These are phyloP conservation scores for Hypomecis atomaria DNA, from an alignment of 2,888 invertebrate species.

Conservation along the genomic window DNA sequence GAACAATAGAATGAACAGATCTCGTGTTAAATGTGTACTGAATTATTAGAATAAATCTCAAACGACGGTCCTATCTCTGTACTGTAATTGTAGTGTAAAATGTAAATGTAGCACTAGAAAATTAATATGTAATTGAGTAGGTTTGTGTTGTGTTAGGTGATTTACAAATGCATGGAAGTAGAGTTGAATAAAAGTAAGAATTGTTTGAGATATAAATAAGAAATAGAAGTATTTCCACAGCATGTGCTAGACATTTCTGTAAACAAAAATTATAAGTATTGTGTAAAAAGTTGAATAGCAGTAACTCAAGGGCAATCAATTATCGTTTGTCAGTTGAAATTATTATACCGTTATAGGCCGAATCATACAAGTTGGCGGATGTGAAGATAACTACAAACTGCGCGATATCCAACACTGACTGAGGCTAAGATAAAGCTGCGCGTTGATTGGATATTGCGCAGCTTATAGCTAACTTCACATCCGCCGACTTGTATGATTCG, in stretches of 20 bases:
- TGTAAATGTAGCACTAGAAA: conserved; percentile 66
- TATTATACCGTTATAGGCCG: neutral
- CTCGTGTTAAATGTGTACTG: conserved; percentile 41
- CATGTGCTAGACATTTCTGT: conserved; percentile 46
- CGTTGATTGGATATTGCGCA: too few relatives aligned
- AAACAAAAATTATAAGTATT: neutral
- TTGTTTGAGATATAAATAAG: conserved; percentile 20
- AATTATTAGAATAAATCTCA: conserved; percentile 45
- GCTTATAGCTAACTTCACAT: too few relatives aligned
- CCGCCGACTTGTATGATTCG: too few relatives aligned
- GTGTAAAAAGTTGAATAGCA: neutral
- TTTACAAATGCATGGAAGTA: conserved; percentile 70
- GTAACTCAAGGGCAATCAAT: neutral
- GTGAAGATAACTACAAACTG: too few relatives aligned
- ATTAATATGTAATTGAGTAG: conserved; percentile 54
- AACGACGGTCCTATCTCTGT: conserved; percentile 55
- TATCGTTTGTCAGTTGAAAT: neutral
- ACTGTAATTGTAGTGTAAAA: conserved; percentile 49
- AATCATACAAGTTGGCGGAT: too few relatives aligned
- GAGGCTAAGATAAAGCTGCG: too few relatives aligned
- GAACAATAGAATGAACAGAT: conserved; percentile 17
- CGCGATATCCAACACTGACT: too few relatives aligned
- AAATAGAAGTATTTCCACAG: conserved; percentile 54
- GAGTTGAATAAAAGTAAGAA: conserved; percentile 48
- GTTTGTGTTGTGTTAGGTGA: conserved; percentile 74